Percentiles rank a stretch among this genome's conserved stretches.
Conservation (phyloP, 2,888 invertebrate genomes). For the Tipula confusa region DNA sequence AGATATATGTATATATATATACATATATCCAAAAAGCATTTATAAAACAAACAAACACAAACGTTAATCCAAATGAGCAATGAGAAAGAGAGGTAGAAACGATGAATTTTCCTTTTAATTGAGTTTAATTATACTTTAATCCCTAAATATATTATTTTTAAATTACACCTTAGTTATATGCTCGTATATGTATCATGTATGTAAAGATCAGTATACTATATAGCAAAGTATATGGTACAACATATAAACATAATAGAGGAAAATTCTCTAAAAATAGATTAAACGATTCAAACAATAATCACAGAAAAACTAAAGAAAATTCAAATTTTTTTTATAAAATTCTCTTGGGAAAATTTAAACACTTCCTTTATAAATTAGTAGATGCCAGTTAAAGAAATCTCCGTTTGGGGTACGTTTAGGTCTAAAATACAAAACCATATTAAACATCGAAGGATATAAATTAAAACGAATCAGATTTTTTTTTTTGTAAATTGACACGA, state of each 20-base stretch:
- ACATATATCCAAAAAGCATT: not conserved
- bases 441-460: not conserved
- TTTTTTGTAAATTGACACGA: not conserved
- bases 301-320: not conserved
- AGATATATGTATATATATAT: not conserved
- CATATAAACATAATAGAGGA: no score
- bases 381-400: not conserved
- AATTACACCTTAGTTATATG: not conserved
- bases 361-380: not conserved
- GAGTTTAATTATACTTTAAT: slow-evolving; percentile 13
- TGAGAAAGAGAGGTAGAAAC: not conserved
- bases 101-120: not conserved
- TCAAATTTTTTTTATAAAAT: not conserved
- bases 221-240: not conserved
- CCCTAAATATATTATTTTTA: not conserved
- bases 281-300: not conserved
- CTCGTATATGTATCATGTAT: not conserved
- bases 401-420: not conserved
- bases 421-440: not conserved
- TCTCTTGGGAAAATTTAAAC: slow-evolving; percentile 3
- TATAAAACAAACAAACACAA: not conserved
- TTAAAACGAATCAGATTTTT: not conserved
- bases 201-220: not conserved
- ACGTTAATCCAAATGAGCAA: not conserved
- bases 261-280: not conserved